Evolutionary conservation across 2,888 invertebrate species (phyloP), one percentile per base, ranked within the genome.

Genomic region (Lasioglossum morio): DNA sequence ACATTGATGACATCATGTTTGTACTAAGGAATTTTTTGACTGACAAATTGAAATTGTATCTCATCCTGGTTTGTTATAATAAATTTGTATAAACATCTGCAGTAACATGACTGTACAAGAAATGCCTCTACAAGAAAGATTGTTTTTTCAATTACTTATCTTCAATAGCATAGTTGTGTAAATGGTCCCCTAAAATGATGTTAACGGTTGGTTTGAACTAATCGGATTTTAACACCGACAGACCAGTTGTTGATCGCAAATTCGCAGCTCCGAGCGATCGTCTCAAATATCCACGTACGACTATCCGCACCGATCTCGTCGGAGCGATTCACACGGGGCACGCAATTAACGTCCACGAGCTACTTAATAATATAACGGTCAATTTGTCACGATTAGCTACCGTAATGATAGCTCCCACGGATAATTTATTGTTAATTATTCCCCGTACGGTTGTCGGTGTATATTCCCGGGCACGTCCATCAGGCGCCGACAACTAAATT

Each of bases 361-460:
- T 92, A 90, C 92, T 94, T 94, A 94, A 94, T 94, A 93, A 94
- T 92, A 92, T 93, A 94, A 94, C 94, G 93, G 92, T 93, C 94
- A 94, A 94, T 94, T 94, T 94, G 91, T 92, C 92, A 89, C 93
- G 93, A 94, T 94, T 94, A 94, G 93, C 92, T 85, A 82, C 88
- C 85, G 79, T 93, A 94, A 94, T 94, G 92, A 94, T 94, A 94
- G 89, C 92, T 93, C 90, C 77, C 81, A 83, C 86, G 80, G 91
- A 94, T 93, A 94, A 94, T 94, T 94, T 94, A 93, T 94, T 94
- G 92, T 94, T 94, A 94, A 94, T 94, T 94, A 94, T 94, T 94
- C 93, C 88, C 86, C 87, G 79, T 72, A 66, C 82, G 69, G 75
- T 60, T 79, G 72, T 73, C 53, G 69, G 77, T 77, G 79, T 77